Conservation (phyloP, 1,140 invertebrate species). For the Drosophila nebulosa region DNA sequence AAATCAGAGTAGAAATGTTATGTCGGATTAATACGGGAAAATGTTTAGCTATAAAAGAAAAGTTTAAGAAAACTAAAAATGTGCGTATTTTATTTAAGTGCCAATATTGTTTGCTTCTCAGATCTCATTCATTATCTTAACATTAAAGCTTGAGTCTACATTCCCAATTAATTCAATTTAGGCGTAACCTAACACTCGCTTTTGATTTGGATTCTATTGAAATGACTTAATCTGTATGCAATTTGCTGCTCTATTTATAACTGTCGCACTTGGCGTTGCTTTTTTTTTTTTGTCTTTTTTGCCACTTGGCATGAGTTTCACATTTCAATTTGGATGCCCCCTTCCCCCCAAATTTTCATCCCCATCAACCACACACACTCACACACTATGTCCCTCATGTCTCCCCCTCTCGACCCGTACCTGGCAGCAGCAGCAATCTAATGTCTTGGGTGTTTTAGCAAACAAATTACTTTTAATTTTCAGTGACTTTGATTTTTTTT, state of each 20-base stretch:
- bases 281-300: conserved; percentile 20
- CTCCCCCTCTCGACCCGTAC: not conserved
- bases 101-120: no score
- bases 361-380: not conserved
- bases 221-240: not conserved
- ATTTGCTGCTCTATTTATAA: conserved; percentile 61
- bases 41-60: no score
- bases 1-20: no score
- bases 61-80: no score
- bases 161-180: not conserved
- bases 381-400: no score
- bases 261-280: conserved; percentile 42
- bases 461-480: conserved; percentile 80
- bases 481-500: conserved; percentile 75
- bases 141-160: no score
- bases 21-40: no score
- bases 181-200: not conserved
- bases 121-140: no score
- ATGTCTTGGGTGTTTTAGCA: conserved; percentile 73
- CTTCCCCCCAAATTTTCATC: not conserved
- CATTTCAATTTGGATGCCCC: conserved; percentile 55
- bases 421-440: conserved; percentile 9
- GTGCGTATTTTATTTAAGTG: no score
- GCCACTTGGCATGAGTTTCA: conserved; percentile 71
- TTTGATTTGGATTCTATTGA: not conserved